Evolutionary conservation across 2,113 vertebrate genomes (phyloP), one percentile per base, ranked within the genome.

Genomic region (Pachyramphus minor): DNA sequence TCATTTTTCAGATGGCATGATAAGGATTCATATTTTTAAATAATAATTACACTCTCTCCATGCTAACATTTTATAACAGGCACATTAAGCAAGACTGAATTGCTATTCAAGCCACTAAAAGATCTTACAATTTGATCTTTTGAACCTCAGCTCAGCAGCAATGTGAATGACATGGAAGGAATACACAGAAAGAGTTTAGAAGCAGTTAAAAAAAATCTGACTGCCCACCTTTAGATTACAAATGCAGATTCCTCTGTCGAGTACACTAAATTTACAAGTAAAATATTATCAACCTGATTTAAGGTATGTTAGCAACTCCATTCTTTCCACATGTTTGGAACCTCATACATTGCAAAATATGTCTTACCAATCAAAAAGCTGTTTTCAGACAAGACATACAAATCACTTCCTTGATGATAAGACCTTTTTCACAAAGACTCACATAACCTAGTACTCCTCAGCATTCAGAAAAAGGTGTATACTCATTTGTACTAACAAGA

Each of bases 401-500:
- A 84, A 84, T 76, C 31, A 53, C 23, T 93, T 76, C 60, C 49
- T 53, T 2, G 10, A 82, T 89, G 84, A 83, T 59, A 94, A 94
- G 81, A 55, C 78, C 37, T 75, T 22, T 19, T 58, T 23, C 53
- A 60, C 20, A 66, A 78, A 67, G 78, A 6, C 41, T 85, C 45
- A 44, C 47, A 63, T 39, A 88, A 78, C 16, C 30, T 45, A 47
- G 45, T 81, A 79, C 39, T 90, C 42, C 52, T 81, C 39, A 85
- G 60, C n/a, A 84, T 81, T 94, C 81, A 93, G 80, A 73, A 74
- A 59, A 30, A 42, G 14, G 76, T 12, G 19, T 53, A 52, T 75
- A 42, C 73, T 89, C 66, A 83, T 91, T 93, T 93, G 53, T 62
- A 59, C 62, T 87, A 95, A 87, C 74, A 31, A 93, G 81, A 59